phyloP scores from a whole-genome alignment of 2,888 invertebrate genomes.

The Sphaeridia pumilis region DNA sequence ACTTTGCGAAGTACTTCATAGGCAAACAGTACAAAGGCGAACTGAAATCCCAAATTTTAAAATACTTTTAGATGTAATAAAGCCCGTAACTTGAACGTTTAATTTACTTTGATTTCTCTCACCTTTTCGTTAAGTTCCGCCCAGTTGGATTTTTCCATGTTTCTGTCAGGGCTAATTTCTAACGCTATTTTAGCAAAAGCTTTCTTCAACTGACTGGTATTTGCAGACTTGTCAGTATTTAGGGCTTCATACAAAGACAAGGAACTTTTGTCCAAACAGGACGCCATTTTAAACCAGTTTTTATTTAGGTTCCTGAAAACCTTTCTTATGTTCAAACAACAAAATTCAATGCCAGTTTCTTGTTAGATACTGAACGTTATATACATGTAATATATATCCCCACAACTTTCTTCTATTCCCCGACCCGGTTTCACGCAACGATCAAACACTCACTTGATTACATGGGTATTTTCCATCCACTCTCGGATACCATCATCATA shows the following conservation, averaged over 20 bases:
- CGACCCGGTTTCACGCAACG: no score
- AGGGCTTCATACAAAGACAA: constrained; percentile 5
- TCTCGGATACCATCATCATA: no score
- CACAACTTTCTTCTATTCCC: no score
- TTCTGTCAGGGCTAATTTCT: constrained; percentile 5
- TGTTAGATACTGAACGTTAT: no score
- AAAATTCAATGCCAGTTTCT: no score
- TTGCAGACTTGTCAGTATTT: background rate
- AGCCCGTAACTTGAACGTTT: background rate
- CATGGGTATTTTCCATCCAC: no score
- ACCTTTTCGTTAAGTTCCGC: constrained; percentile 8
- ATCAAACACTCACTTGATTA: no score
- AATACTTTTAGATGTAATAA: background rate
- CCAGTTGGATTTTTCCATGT: constrained; percentile 9
- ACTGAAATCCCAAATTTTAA: constrained; percentile 1
- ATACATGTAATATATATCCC: no score
- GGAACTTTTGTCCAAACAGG: background rate
- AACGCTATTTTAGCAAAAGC: constrained; percentile 6
- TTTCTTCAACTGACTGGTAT: background rate
- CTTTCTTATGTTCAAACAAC: no score
- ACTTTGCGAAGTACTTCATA: constrained; percentile 10
- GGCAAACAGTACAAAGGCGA: constrained; percentile 12
- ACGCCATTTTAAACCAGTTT: no score
- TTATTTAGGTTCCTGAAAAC: no score
- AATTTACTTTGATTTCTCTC: background rate